Percentiles rank a stretch among this genome's conserved stretches.
Evolutionary conservation across 2,113 vertebrate genomes (phyloP).

Genomic region (Elanus axillaris): DNA sequence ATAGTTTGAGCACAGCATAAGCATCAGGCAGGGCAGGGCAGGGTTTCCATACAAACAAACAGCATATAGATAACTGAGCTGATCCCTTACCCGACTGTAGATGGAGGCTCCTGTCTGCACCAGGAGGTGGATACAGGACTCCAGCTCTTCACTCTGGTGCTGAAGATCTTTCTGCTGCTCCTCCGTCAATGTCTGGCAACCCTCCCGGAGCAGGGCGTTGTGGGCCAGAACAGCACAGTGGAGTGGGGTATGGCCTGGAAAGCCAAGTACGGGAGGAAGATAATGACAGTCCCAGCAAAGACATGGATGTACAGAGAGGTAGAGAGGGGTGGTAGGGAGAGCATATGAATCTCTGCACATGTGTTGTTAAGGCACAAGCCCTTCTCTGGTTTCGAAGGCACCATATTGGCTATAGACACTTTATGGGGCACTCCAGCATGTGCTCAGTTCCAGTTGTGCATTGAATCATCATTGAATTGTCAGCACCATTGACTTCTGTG

Average conservation of each 20-base stretch:
- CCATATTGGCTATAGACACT: background rate
- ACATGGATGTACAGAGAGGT: rapidly evolving
- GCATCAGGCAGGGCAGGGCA: background rate
- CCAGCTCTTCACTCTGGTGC: slow-evolving; percentile 20
- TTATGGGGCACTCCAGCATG: background rate
- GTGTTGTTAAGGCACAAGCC: background rate
- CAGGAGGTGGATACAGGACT: slow-evolving; percentile 56
- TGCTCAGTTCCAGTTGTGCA: rapidly evolving
- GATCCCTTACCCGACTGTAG: slow-evolving; percentile 38
- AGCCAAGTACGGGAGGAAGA: rapidly evolving
- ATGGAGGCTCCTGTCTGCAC: slow-evolving; percentile 61
- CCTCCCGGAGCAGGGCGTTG: slow-evolving; percentile 28
- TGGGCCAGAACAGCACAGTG: slow-evolving; percentile 64
- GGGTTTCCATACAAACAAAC: background rate
- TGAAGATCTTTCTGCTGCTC: slow-evolving; percentile 16
- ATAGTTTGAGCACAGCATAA: background rate
- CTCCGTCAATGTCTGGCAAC: background rate
- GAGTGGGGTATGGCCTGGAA: slow-evolving; percentile 54
- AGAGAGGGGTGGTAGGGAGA: background rate
- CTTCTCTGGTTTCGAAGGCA: background rate
- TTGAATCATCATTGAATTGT: background rate
- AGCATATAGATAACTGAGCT: rapidly evolving
- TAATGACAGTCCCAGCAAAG: rapidly evolving
- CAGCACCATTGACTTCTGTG: background rate
- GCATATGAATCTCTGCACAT: rapidly evolving